Conservation (phyloP, 2,888 invertebrate species). For the Cancer borealis region DNA sequence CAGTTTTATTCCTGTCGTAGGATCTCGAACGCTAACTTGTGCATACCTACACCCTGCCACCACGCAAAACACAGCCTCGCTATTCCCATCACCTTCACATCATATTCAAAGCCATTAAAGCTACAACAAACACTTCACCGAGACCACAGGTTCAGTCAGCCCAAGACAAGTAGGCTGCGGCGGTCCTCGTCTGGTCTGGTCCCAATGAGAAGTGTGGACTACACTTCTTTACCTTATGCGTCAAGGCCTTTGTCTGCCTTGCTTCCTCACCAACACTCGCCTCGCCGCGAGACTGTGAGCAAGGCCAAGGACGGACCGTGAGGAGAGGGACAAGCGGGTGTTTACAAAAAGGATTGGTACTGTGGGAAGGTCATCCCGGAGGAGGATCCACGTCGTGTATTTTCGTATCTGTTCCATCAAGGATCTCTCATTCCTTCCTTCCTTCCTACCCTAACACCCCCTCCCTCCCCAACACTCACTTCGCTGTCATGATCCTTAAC, state of each 20-base stretch:
- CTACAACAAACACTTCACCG: neutral
- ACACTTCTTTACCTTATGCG: slow-evolving; percentile 9
- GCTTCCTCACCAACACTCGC: neutral
- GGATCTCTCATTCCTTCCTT: neutral
- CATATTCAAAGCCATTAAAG: neutral
- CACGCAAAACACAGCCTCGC: neutral
- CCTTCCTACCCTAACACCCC: neutral
- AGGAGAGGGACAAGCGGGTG: neutral
- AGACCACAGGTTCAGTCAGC: neutral
- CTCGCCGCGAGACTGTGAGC: neutral
- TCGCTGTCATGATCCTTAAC: neutral
- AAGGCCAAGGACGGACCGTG: neutral
- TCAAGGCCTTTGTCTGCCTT: neutral
- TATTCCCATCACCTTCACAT: neutral
- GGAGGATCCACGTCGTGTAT: neutral
- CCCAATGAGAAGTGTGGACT: neutral
- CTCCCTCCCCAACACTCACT: neutral
- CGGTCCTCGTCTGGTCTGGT: neutral
- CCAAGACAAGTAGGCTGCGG: neutral
- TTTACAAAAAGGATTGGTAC: neutral
- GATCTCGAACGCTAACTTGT: neutral
- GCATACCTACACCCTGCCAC: neutral
- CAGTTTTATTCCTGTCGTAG: neutral
- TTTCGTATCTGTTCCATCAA: neutral
- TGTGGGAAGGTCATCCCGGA: neutral